A percentile compares a stretch with the other conserved stretches of the same genome.
phyloP scores from a whole-genome alignment of 2,113 vertebrate genomes.

The Sinocyclocheilus maitianheensis region DNA sequence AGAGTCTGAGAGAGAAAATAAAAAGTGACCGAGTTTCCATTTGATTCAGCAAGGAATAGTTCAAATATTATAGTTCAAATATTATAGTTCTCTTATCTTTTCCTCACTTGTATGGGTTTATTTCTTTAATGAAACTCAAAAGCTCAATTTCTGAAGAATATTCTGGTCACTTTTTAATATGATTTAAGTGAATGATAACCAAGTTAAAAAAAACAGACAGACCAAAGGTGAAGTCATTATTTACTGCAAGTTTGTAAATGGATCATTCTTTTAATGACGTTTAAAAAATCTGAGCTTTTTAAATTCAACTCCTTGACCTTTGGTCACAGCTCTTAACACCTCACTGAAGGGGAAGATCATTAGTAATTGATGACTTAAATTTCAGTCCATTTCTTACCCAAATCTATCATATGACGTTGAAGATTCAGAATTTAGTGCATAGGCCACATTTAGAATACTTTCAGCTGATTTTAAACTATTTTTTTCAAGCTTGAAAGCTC shows the following conservation, averaged over 20 bases:
- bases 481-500: not conserved
- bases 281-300: too few species aligned
- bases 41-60: not conserved
- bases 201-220: not conserved
- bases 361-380: not conserved
- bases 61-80: not conserved
- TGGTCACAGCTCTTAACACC: not conserved
- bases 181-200: not conserved
- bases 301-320: too few species aligned
- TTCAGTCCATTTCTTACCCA: not conserved
- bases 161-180: not conserved
- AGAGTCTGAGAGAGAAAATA: slow-evolving; percentile 79
- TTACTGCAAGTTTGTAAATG: not conserved
- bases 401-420: not conserved
- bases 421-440: not conserved
- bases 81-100: not conserved
- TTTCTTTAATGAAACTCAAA: not conserved
- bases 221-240: not conserved
- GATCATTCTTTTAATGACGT: not conserved
- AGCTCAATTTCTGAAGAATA: not conserved
- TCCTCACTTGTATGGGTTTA: not conserved
- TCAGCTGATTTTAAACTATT: too few species aligned
- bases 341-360: not conserved
- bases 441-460: not conserved
- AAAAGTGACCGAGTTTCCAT: not conserved